A percentile compares a stretch with the other conserved stretches of the same genome.
Conservation (phyloP, 2,797 vertebrate species). For the Thunnus albacares region DNA sequence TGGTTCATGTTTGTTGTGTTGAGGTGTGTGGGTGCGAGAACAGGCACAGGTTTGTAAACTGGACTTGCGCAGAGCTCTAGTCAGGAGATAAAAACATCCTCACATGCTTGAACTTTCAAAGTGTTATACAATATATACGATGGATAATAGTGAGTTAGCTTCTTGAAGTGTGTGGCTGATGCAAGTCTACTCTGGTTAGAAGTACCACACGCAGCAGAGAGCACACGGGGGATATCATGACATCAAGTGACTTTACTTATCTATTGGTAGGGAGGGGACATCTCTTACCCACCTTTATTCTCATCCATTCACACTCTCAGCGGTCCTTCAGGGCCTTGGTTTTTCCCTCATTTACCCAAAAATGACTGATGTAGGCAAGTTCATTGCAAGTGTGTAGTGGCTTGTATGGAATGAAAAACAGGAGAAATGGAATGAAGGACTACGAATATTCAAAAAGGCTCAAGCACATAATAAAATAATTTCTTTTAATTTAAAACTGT, state of each 20-base stretch:
- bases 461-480: neutral
- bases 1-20: no score
- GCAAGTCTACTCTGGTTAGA: neutral
- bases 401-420: slow-evolving; percentile 5
- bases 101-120: no score
- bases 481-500: slow-evolving; percentile 3
- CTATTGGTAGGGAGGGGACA: neutral
- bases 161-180: neutral
- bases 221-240: neutral
- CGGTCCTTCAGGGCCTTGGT: neutral
- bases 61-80: no score
- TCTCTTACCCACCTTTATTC: neutral
- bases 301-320: neutral
- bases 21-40: no score
- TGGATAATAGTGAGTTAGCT: neutral
- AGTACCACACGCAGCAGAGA: neutral
- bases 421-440: neutral
- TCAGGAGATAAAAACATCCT: no score
- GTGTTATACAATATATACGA: no score
- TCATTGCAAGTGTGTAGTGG: neutral
- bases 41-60: no score
- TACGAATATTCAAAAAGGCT: neutral
- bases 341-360: slow-evolving; percentile 21
- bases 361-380: slow-evolving; percentile 1
- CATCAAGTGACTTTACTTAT: slow-evolving; percentile 19